Evolutionary conservation across 1,140 invertebrate genomes (phyloP), one percentile per base, ranked within the genome.

Genomic region (Daktulosphaira vitifoliae): DNA sequence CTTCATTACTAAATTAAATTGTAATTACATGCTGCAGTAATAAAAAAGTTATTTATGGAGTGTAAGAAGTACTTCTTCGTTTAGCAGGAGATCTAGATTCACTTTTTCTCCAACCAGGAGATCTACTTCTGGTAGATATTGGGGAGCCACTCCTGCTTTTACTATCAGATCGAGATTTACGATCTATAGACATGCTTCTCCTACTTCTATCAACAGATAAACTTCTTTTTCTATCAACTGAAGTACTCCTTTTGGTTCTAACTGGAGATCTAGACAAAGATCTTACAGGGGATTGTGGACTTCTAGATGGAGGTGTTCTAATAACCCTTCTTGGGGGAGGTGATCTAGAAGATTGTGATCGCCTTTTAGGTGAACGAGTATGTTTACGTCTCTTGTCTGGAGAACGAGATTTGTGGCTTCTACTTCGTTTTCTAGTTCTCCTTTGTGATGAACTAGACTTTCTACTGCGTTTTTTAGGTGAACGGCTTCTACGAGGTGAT

Each of bases 71-170:
- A 22, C 54, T 59, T 46, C 42, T 38, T 62, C 56, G 26, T 26
- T 29, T 62, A 15, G 18, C 23, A 22, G 56, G 56, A 9, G 56
- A 48, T n/a, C 9, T 22, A n/a, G 56, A 62, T 29, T 48, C 56
- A 23, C 66, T 67, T 50, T 66, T 48, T 39, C 64, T 67, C 50
- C 66, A 39, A 22, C 54, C 29, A 15, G 68, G 69, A 5, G 64
- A 68, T 23, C 65, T 65, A 46, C 68, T 70, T 26, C 68, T 52
- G 11, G 65, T 62, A 33, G 68, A 64, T 11, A 53, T 54, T 18
- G 70, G 70, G 3, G 70, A 68, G 29, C 66, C 46, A 29, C 69
- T 69, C 37, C 62, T 67, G 33, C 66, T 48, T 48, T 62, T 62
- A 62, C 56, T 62, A 39, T 62, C 56, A 26, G 56, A 48, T 48